Percentiles rank a stretch among this genome's conserved stretches.
Conservation (phyloP, 1,140 invertebrate genomes). For the Nilaparvata lugens region DNA sequence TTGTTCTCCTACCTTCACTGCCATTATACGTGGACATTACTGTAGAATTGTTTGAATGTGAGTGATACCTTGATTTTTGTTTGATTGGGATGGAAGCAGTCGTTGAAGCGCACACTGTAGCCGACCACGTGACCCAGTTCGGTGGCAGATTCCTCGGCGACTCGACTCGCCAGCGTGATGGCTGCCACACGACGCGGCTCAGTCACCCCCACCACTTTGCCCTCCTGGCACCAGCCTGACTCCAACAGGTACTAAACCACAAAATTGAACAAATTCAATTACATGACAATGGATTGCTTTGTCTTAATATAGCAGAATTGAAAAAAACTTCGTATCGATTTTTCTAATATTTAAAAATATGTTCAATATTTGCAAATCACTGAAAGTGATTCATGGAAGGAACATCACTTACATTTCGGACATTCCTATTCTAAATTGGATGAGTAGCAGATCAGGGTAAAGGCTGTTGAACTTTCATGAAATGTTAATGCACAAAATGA, state of each 20-base stretch:
- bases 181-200: slow-evolving; percentile 88
- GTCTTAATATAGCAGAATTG: not conserved
- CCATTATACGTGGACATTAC: too few species aligned
- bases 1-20: too few species aligned
- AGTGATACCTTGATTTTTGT: slow-evolving; percentile 76
- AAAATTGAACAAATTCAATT: too few species aligned
- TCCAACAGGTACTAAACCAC: slow-evolving; percentile 85
- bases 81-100: slow-evolving; percentile 49
- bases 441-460: too few species aligned
- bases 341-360: too few species aligned
- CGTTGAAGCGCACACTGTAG: slow-evolving; percentile 88
- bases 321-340: too few species aligned
- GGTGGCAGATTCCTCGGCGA: slow-evolving; percentile 80
- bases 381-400: too few species aligned
- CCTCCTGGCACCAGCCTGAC: slow-evolving; percentile 70
- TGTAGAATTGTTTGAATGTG: slow-evolving; percentile 11
- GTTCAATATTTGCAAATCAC: too few species aligned
- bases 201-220: slow-evolving; percentile 73
- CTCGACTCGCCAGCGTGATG: slow-evolving; percentile 76
- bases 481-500: too few species aligned
- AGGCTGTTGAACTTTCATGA: too few species aligned
- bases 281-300: not conserved
- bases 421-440: too few species aligned
- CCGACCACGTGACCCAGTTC: slow-evolving; percentile 78
- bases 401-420: too few species aligned